These are phyloP conservation scores for Cantharis lateralis DNA, from an alignment of 2,888 invertebrate genomes.

Conservation along the genomic window DNA sequence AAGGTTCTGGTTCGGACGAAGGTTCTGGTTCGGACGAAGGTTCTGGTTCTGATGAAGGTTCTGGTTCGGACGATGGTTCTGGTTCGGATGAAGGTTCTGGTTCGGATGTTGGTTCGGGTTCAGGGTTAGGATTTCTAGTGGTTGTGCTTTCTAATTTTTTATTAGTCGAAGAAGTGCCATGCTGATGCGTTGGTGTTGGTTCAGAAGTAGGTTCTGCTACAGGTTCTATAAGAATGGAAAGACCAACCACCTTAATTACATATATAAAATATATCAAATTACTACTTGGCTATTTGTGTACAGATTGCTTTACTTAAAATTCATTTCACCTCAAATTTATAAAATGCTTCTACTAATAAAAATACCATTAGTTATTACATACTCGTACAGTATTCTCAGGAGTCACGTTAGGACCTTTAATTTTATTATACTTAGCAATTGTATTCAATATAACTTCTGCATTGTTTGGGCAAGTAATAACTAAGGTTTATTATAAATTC, in stretches of 20 bases:
- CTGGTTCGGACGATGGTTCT: conserved; percentile 52
- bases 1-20: conserved; percentile 39
- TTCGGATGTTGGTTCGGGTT: conserved; percentile 45
- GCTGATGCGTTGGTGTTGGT: conserved; percentile 32
- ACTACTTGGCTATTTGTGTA: background rate
- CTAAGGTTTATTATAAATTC: background rate
- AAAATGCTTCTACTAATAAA: background rate
- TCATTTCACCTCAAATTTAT: background rate
- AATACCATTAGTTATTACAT: background rate
- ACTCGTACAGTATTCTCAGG: background rate
- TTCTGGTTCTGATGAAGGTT: conserved; percentile 53
- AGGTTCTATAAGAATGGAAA: conserved; percentile 46
- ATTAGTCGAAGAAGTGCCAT: conserved; percentile 1
- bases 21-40: conserved; percentile 54
- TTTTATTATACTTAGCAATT: background rate
- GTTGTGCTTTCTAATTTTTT: conserved; percentile 8
- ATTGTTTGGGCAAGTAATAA: background rate
- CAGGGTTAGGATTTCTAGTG: conserved; percentile 38
- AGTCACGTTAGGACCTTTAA: background rate
- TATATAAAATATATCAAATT: background rate
- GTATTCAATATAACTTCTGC: background rate
- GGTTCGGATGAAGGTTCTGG: conserved; percentile 50
- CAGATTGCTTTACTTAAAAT: background rate
- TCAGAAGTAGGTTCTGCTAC: conserved; percentile 42
- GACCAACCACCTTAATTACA: conserved; percentile 47